Conservation (phyloP, 2,113 vertebrate genomes). For the Pelobates fuscus region DNA sequence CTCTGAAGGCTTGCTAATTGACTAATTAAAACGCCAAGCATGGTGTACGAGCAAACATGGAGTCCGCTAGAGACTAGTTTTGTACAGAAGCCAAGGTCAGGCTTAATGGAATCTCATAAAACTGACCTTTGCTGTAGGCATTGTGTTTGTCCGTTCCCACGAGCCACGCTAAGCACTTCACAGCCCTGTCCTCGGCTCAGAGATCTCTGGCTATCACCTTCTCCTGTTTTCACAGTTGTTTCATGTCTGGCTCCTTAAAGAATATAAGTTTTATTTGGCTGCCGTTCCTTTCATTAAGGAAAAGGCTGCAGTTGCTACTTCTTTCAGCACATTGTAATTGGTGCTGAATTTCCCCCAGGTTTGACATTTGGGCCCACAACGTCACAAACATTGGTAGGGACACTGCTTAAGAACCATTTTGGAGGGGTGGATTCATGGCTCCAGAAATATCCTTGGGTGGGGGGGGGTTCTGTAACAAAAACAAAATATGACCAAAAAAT, state of each 20-base stretch:
- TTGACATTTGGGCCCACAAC: neutral
- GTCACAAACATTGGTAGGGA: neutral
- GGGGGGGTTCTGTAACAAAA: too few relatives aligned
- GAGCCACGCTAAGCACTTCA: slow-evolving; percentile 15
- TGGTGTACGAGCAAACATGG: slow-evolving; percentile 71
- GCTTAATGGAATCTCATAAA: slow-evolving; percentile 54
- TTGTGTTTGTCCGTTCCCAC: slow-evolving; percentile 45
- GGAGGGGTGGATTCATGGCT: neutral
- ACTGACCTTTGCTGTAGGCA: slow-evolving; percentile 54
- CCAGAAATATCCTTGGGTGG: too few relatives aligned
- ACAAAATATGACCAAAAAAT: too few relatives aligned
- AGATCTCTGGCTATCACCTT: slow-evolving; percentile 22
- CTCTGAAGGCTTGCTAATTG: slow-evolving; percentile 84
- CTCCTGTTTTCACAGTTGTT: slow-evolving; percentile 29
- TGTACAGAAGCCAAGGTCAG: slow-evolving; percentile 64
- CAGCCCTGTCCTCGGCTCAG: neutral
- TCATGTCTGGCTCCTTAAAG: neutral
- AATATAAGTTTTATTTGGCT: slow-evolving; percentile 35
- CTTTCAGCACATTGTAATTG: slow-evolving; percentile 6
- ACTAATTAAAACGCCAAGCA: slow-evolving; percentile 93
- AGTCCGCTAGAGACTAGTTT: slow-evolving; percentile 73
- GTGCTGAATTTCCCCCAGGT: neutral
- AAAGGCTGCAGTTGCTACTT: neutral
- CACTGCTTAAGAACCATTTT: too few relatives aligned
- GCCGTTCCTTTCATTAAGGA: neutral